Evolutionary conservation across 1,140 invertebrate species (phyloP).

Genomic region (Mylabris phalerata): DNA sequence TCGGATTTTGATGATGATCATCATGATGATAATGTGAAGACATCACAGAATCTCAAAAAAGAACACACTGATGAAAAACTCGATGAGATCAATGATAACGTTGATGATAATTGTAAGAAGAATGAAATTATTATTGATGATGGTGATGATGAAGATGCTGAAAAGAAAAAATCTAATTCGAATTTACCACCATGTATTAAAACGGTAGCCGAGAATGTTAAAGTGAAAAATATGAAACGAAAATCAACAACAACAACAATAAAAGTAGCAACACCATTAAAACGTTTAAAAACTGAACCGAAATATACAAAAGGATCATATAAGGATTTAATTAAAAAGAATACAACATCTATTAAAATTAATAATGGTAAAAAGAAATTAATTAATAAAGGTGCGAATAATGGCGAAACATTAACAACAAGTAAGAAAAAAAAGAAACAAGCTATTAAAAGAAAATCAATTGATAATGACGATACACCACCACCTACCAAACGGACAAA

Average conservation of each 20-base stretch:
- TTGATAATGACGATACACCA: slow-evolving; percentile 39
- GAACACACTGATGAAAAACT: no score
- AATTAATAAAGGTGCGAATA: slow-evolving; percentile 28
- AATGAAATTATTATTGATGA: neutral
- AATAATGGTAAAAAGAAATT: slow-evolving; percentile 42
- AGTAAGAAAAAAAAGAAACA: slow-evolving; percentile 24
- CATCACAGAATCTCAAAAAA: no score
- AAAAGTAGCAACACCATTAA: slow-evolving; percentile 13
- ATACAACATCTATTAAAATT: slow-evolving; percentile 37
- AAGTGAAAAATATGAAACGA: slow-evolving; percentile 42
- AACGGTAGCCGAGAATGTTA: slow-evolving; percentile 41
- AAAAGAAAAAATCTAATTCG: slow-evolving; percentile 1
- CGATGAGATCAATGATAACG: no score
- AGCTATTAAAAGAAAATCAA: slow-evolving; percentile 36
- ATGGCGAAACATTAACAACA: slow-evolving; percentile 7
- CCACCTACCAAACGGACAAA: slow-evolving; percentile 26
- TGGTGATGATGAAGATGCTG: slow-evolving; percentile 18
- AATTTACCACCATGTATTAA: slow-evolving; percentile 31
- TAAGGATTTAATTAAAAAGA: slow-evolving; percentile 43
- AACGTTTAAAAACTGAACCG: slow-evolving; percentile 22
- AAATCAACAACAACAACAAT: slow-evolving; percentile 32
- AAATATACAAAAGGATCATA: slow-evolving; percentile 35
- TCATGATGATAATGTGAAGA: slow-evolving; percentile 5
- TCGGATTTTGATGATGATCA: slow-evolving; percentile 7
- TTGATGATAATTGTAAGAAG: no score